phyloP scores from a whole-genome alignment of 1,140 invertebrate genomes.

The Scylla paramamosain region DNA sequence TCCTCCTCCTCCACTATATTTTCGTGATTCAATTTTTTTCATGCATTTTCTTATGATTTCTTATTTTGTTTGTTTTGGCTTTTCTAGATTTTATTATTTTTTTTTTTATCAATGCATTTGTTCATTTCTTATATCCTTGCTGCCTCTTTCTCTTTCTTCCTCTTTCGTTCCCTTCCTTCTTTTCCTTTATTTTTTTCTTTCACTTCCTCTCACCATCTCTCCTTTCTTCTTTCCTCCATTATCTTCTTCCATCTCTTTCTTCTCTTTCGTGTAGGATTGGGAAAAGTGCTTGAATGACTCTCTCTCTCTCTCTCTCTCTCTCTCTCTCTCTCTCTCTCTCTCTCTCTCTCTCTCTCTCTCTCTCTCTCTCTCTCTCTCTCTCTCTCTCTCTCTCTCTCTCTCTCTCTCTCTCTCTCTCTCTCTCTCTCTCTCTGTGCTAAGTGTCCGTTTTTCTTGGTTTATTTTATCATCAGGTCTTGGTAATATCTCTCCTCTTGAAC shows the following conservation, averaged over 20 bases:
- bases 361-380: slow-evolving; percentile 30
- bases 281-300: not conserved
- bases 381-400: not conserved
- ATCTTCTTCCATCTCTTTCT: slow-evolving; percentile 2
- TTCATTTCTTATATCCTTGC: not conserved
- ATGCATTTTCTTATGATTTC: not conserved
- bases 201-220: not conserved
- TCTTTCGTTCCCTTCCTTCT: not conserved
- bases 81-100: not conserved
- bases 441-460: too few relatives aligned
- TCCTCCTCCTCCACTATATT: not conserved
- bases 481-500: too few relatives aligned
- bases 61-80: too few relatives aligned
- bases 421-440: not conserved
- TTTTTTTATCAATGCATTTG: too few relatives aligned
- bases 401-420: not conserved
- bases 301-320: not conserved
- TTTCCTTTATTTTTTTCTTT: not conserved
- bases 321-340: slow-evolving; percentile 41
- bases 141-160: not conserved
- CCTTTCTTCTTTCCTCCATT: not conserved
- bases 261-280: not conserved
- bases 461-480: too few relatives aligned
- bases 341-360: slow-evolving; percentile 37
- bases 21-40: not conserved